Evolutionary conservation across 2,113 vertebrate species (phyloP).

Genomic region (Lophura nycthemera): DNA sequence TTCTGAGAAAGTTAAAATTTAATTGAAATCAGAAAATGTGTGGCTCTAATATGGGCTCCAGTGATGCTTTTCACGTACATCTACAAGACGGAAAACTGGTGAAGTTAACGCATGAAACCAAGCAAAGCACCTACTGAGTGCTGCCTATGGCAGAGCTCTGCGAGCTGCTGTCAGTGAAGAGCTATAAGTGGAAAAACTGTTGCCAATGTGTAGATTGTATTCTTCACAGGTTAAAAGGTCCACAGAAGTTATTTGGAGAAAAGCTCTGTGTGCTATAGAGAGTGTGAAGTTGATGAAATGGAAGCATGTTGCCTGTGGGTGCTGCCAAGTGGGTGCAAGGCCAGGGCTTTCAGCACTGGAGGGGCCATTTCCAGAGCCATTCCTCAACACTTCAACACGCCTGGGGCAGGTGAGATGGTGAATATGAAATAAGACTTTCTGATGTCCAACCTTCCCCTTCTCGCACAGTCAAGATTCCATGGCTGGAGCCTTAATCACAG

Average conservation of each 20-base stretch:
- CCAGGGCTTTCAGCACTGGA: neutral
- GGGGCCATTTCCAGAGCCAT: neutral
- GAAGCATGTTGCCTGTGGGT: fast-evolving
- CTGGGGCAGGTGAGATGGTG: neutral
- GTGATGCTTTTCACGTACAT: neutral
- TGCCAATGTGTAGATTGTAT: fast-evolving
- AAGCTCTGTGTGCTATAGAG: neutral
- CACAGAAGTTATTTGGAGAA: neutral
- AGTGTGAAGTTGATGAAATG: fast-evolving
- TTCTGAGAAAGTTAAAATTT: neutral
- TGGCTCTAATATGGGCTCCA: neutral
- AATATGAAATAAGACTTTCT: neutral
- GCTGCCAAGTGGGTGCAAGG: neutral
- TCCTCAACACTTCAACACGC: neutral
- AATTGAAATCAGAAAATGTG: neutral
- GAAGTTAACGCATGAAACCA: neutral
- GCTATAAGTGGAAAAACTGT: neutral
- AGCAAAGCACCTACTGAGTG: neutral
- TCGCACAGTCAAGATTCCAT: fast-evolving
- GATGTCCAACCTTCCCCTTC: neutral
- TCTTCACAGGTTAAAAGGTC: neutral
- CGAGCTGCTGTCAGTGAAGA: neutral
- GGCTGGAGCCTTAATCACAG: neutral
- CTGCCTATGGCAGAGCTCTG: neutral
- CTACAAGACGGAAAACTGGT: neutral